Evolutionary conservation across 1,140 invertebrate genomes (phyloP).

Genomic region (Cyclina sinensis): DNA sequence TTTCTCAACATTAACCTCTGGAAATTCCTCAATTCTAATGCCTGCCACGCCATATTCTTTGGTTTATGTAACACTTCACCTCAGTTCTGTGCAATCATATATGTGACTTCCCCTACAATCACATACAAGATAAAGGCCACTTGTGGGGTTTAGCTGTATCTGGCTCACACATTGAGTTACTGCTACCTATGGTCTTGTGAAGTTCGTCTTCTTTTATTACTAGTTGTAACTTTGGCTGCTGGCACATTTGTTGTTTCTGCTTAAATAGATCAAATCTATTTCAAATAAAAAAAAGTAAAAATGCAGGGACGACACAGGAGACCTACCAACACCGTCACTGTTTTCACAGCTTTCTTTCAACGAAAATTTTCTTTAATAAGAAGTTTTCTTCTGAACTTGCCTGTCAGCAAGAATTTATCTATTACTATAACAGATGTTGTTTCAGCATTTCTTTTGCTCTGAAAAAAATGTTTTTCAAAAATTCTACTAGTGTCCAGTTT

Average conservation of each 20-base stretch:
- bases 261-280: too few species aligned
- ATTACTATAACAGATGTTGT: too few species aligned
- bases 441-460: too few species aligned
- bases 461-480: too few species aligned
- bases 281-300: too few species aligned
- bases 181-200: conserved; percentile 65
- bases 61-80: background rate
- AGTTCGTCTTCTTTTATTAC: conserved; percentile 42
- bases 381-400: too few species aligned
- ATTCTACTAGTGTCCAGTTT: too few species aligned
- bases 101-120: background rate
- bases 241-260: background rate
- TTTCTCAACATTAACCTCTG: background rate
- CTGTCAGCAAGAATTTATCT: too few species aligned
- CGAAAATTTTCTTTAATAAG: too few species aligned
- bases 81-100: background rate
- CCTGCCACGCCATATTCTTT: background rate
- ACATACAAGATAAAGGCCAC: background rate
- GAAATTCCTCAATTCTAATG: background rate
- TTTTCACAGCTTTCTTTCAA: too few species aligned
- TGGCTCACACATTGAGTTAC: background rate
- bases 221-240: conserved; percentile 27
- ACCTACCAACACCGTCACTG: too few species aligned
- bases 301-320: too few species aligned
- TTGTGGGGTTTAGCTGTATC: background rate